These are phyloP conservation scores for Argyresthia goedartella DNA, from an alignment of 2,888 invertebrate genomes.

Conservation along the genomic window DNA sequence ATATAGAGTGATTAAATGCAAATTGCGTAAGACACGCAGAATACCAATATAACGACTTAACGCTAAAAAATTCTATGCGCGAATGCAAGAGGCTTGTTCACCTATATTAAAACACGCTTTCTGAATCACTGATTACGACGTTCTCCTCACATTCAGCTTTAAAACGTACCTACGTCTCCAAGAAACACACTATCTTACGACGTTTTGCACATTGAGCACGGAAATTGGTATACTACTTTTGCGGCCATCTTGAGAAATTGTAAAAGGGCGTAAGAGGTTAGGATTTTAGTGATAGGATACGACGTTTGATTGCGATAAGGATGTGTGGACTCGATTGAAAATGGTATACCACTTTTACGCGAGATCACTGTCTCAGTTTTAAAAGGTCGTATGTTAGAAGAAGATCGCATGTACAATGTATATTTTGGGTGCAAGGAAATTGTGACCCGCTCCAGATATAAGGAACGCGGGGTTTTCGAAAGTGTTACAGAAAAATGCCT, in stretches of 20 bases:
- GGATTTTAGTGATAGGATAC: conserved; percentile 3
- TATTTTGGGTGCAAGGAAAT: too few relatives aligned
- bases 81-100: neutral
- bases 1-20: too few relatives aligned
- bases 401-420: too few relatives aligned
- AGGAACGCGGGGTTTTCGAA: too few relatives aligned
- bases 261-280: conserved; percentile 2
- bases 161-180: too few relatives aligned
- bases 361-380: too few relatives aligned
- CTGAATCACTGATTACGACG: neutral
- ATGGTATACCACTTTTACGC: conserved; percentile 10
- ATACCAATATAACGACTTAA: too few relatives aligned
- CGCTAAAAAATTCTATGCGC: neutral
- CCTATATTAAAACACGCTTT: neutral
- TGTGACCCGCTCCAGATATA: too few relatives aligned
- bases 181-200: conserved; percentile 17
- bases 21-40: too few relatives aligned
- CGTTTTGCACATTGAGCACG: conserved; percentile 17
- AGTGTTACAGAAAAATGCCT: too few relatives aligned
- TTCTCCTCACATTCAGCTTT: too few relatives aligned
- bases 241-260: conserved; percentile 8
- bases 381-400: too few relatives aligned
- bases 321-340: conserved; percentile 6
- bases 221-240: conserved; percentile 27
- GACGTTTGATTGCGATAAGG: conserved; percentile 1